phyloP scores from a whole-genome alignment of 2,797 vertebrate genomes.

The Lateolabrax maculatus region DNA sequence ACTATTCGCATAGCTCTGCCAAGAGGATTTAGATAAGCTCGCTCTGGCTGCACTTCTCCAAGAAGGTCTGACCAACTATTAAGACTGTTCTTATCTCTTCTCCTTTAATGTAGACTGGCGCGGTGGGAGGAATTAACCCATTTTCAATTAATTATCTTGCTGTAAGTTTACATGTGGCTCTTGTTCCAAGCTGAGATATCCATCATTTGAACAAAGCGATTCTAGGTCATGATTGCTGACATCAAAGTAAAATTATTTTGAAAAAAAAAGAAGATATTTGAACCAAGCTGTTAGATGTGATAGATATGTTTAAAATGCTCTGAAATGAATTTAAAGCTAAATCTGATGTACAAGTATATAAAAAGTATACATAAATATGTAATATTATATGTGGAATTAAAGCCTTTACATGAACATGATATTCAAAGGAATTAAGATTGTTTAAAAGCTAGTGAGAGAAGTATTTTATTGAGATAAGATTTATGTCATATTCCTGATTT shows the following conservation, averaged over 20 bases:
- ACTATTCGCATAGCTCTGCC: constrained; percentile 72
- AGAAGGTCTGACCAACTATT: constrained; percentile 78
- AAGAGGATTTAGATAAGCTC: constrained; percentile 83
- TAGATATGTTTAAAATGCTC: constrained; percentile 11
- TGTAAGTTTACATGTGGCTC: constrained; percentile 57
- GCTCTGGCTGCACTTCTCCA: constrained; percentile 68
- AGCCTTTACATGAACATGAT: constrained; percentile 39
- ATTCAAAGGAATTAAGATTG: constrained; percentile 35
- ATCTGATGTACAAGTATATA: constrained; percentile 25
- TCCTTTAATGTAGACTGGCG: constrained; percentile 65
- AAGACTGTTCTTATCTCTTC: constrained; percentile 74
- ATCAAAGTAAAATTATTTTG: constrained; percentile 25
- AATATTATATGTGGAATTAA: constrained; percentile 44
- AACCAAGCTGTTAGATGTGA: constrained; percentile 20
- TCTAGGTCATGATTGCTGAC: constrained; percentile 23
- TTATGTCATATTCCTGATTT: constrained; percentile 38
- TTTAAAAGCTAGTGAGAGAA: constrained; percentile 38
- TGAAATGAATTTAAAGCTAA: constrained; percentile 28
- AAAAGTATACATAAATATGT: constrained; percentile 29
- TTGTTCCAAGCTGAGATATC: constrained; percentile 60
- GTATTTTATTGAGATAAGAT: constrained; percentile 48
- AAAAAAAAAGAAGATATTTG: no score
- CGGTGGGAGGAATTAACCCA: constrained; percentile 69
- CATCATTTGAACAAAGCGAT: constrained; percentile 39
- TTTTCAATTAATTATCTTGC: constrained; percentile 70